Evolutionary conservation across 2,888 invertebrate genomes (phyloP).

Genomic region (Nudaria mundana): DNA sequence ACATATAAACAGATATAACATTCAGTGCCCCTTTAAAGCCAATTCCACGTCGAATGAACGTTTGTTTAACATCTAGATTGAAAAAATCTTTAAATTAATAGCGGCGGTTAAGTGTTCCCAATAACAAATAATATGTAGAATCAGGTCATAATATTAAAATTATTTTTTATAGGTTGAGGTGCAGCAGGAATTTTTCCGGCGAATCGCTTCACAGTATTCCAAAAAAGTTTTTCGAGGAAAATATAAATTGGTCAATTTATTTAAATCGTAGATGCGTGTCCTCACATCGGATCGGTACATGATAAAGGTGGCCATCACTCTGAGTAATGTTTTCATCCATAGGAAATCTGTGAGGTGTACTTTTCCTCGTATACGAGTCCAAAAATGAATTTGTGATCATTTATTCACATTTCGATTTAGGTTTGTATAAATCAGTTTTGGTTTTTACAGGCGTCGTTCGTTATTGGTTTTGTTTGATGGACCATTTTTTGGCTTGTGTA

Average conservation of each 20-base stretch:
- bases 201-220: constrained; percentile 5
- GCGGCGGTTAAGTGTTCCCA: constrained; percentile 6
- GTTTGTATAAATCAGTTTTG: constrained; percentile 18
- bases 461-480: neutral
- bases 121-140: constrained; percentile 8
- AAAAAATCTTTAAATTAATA: too few species aligned
- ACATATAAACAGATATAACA: too few species aligned
- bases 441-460: constrained; percentile 3
- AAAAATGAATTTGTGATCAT: constrained; percentile 13
- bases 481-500: neutral
- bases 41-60: too few species aligned
- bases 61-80: too few species aligned
- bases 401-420: constrained; percentile 16
- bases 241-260: constrained; percentile 38
- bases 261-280: constrained; percentile 32
- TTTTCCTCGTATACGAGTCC: constrained; percentile 17
- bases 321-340: constrained; percentile 38
- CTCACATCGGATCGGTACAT: constrained; percentile 24
- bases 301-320: constrained; percentile 32
- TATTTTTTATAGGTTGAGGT: constrained; percentile 18
- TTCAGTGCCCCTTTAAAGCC: too few species aligned
- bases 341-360: constrained; percentile 30
- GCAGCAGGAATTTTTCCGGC: constrained; percentile 12
- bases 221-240: constrained; percentile 18
- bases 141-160: constrained; percentile 11